Conservation (phyloP, 2,113 vertebrate species). For the Trochalopteron elliotii region DNA sequence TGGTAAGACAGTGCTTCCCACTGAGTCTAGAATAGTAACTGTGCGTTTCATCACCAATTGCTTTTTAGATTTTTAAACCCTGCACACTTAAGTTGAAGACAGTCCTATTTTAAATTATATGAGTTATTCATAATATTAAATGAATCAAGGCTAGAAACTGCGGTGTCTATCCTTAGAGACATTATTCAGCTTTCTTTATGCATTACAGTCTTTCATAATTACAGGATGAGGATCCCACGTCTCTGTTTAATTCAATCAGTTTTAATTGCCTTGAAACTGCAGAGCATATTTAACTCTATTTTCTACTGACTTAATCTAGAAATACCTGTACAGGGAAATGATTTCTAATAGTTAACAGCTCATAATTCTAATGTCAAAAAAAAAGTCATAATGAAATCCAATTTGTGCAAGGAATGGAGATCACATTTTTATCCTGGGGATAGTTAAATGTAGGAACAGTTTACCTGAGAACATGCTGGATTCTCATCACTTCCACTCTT, state of each 20-base stretch:
- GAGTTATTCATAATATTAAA: neutral
- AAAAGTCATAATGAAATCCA: neutral
- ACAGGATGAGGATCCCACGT: neutral
- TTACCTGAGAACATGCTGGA: neutral
- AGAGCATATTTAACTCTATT: neutral
- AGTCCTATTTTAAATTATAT: neutral
- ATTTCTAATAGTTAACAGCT: neutral
- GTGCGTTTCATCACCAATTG: neutral
- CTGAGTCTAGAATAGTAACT: neutral
- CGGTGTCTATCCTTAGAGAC: neutral
- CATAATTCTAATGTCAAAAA: neutral
- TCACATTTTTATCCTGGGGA: neutral
- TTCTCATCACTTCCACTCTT: neutral
- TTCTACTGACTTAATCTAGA: neutral
- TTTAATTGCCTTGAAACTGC: neutral
- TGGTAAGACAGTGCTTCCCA: neutral
- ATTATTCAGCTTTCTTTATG: neutral
- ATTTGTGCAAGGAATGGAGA: neutral
- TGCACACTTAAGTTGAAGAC: neutral
- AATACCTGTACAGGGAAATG: neutral
- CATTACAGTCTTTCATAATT: neutral
- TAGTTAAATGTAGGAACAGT: neutral
- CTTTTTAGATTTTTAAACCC: neutral
- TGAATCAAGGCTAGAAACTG: neutral
- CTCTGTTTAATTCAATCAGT: neutral